A percentile compares a stretch with the other conserved stretches of the same genome.
These are phyloP conservation scores for Gordius sp. DNA, from an alignment of 2,888 invertebrate species.

Conservation along the genomic window DNA sequence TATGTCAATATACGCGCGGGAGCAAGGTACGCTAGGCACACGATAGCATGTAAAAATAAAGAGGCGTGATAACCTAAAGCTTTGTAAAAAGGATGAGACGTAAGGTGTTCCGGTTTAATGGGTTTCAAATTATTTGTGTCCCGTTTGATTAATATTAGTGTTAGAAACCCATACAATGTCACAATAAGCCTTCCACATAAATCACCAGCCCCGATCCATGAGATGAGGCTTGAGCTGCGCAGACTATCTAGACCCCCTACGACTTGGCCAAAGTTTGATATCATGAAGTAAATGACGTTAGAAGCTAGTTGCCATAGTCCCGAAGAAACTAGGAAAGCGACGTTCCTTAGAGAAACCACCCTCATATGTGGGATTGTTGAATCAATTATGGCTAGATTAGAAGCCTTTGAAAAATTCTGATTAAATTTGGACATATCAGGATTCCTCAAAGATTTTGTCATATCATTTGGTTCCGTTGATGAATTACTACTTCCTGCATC, in stretches of 20 bases:
- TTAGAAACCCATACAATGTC: not conserved
- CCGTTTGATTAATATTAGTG: not conserved
- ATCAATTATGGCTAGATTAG: no score
- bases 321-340: not conserved
- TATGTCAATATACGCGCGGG: not conserved
- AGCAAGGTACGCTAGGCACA: not conserved
- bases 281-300: conserved; percentile 6
- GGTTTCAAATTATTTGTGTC: not conserved
- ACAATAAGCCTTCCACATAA: not conserved
- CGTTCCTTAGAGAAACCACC: no score
- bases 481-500: no score
- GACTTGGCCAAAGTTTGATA: not conserved
- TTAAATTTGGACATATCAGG: no score
- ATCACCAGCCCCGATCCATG: conserved; percentile 5
- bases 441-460: no score
- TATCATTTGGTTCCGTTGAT: no score
- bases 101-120: not conserved
- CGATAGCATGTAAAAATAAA: not conserved
- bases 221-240: not conserved
- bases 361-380: no score
- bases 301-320: conserved; percentile 10
- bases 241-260: not conserved
- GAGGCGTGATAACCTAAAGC: not conserved
- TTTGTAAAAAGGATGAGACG: not conserved
- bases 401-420: no score